Conservation (phyloP, 2,797 vertebrate genomes). For the Lepilemur septentrionalis region DNA sequence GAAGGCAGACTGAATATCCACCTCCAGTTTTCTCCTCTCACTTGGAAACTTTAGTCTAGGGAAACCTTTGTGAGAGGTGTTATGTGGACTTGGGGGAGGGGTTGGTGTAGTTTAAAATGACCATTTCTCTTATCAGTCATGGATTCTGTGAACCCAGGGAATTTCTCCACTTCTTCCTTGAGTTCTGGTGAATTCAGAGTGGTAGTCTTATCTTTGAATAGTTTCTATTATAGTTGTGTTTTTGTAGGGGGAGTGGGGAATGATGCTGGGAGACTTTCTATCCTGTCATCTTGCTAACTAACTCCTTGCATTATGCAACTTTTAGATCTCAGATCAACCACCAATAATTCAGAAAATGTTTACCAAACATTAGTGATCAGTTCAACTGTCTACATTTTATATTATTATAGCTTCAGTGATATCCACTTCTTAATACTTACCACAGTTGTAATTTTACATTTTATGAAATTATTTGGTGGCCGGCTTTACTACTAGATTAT, state of each 20-base stretch:
- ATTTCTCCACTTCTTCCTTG: neutral
- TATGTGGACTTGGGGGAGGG: neutral
- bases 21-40: neutral
- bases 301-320: neutral
- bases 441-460: neutral
- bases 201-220: neutral
- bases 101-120: neutral
- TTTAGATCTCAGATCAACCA: neutral
- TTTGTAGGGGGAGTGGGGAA: neutral
- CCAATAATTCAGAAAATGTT: neutral
- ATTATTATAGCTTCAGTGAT: neutral
- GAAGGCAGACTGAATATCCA: neutral
- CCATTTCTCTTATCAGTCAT: neutral
- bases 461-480: neutral
- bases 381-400: neutral
- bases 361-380: neutral
- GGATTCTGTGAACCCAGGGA: neutral
- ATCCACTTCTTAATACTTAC: neutral
- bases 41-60: neutral
- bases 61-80: neutral
- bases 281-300: neutral
- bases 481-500: neutral
- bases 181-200: neutral
- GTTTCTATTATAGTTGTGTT: neutral
- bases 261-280: neutral